A percentile compares a stretch with the other conserved stretches of the same genome.
Conservation (phyloP, 1,140 invertebrate genomes). For the Magallana gigas region DNA sequence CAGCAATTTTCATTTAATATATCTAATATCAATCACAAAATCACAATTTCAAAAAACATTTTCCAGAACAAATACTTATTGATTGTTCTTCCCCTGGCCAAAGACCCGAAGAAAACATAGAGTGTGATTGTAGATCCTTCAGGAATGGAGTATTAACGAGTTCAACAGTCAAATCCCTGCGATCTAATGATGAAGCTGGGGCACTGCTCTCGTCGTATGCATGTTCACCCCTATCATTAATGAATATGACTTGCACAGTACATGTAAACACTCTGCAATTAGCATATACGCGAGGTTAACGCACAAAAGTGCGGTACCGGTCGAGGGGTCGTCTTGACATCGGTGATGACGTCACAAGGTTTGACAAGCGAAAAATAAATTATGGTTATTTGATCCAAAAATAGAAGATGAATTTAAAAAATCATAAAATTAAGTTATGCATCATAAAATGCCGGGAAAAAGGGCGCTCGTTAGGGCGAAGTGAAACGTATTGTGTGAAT, state of each 20-base stretch:
- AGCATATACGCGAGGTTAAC: background rate
- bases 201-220: background rate
- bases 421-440: too few species aligned
- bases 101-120: background rate
- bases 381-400: too few species aligned
- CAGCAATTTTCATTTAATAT: too few species aligned
- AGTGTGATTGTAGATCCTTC: too few species aligned
- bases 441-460: too few species aligned
- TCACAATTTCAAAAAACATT: background rate
- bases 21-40: background rate
- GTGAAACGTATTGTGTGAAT: too few species aligned
- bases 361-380: background rate
- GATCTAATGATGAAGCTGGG: background rate
- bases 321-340: constrained; percentile 1
- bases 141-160: background rate
- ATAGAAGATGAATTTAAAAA: too few species aligned
- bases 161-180: background rate
- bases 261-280: background rate
- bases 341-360: background rate
- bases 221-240: background rate
- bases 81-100: background rate
- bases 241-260: background rate
- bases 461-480: too few species aligned
- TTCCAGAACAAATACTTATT: background rate
- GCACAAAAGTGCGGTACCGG: background rate